Evolutionary conservation across 2,888 invertebrate species (phyloP).

Genomic region (Monochamus alternatus): DNA sequence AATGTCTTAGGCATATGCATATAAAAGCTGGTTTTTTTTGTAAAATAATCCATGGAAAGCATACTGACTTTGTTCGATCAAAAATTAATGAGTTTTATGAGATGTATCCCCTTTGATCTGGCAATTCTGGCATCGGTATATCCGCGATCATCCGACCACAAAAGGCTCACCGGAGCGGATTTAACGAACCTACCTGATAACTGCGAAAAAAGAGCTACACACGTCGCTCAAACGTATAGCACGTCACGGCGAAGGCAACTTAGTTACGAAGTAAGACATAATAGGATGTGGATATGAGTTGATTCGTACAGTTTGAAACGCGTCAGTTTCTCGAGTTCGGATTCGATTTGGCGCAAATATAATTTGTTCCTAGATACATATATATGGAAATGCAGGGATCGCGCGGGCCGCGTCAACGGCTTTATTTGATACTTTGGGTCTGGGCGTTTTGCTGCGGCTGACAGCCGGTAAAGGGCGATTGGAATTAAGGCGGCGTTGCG

Average conservation of each 20-base stretch:
- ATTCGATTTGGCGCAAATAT: conserved; percentile 58
- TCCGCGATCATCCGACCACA: conserved; percentile 16
- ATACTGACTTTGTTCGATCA: background rate
- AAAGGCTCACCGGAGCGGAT: conserved; percentile 44
- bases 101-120: conserved; percentile 41
- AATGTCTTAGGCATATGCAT: no score
- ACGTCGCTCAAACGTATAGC: conserved; percentile 25
- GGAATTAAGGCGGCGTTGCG: background rate
- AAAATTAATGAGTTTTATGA: conserved; percentile 8
- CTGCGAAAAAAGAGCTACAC: conserved; percentile 28
- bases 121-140: conserved; percentile 37
- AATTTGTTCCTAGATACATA: conserved; percentile 51
- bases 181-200: conserved; percentile 48
- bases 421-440: conserved; percentile 59
- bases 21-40: no score
- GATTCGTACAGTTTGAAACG: conserved; percentile 37
- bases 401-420: conserved; percentile 41
- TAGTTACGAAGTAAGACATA: conserved; percentile 47
- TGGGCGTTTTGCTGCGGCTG: conserved; percentile 24
- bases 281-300: conserved; percentile 52
- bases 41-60: no score
- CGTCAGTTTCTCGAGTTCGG: conserved; percentile 38
- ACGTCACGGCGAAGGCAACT: conserved; percentile 33
- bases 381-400: conserved; percentile 39
- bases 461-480: conserved; percentile 13